phyloP scores from a whole-genome alignment of 2,888 invertebrate genomes.

The Tetheella fluctuosa region DNA sequence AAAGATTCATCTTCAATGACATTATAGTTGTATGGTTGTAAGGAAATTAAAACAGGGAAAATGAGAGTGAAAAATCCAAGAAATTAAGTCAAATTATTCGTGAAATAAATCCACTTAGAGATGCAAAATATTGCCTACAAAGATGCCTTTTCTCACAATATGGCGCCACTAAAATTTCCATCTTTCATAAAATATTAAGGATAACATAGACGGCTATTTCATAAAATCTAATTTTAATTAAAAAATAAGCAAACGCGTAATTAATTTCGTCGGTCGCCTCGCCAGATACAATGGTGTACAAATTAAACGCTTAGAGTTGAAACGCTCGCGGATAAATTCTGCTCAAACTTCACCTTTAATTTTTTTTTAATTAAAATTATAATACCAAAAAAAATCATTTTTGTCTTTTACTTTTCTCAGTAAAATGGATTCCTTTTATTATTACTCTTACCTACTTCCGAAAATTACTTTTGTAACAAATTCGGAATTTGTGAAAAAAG shows the following conservation, averaged over 20 bases:
- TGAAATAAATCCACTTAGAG: constrained; percentile 71
- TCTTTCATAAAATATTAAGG: constrained; percentile 81
- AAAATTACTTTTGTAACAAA: constrained; percentile 40
- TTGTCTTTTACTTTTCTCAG: constrained; percentile 33
- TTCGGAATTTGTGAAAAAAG: constrained; percentile 36
- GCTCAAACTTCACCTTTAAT: constrained; percentile 48
- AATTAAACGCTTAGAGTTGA: constrained; percentile 63
- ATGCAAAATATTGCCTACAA: constrained; percentile 75
- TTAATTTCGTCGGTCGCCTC: constrained; percentile 67
- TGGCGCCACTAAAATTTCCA: constrained; percentile 81
- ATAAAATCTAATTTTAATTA: constrained; percentile 80
- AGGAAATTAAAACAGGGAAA: constrained; percentile 46
- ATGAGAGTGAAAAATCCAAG: constrained; percentile 43
- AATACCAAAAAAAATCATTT: constrained; percentile 45
- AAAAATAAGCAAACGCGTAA: constrained; percentile 77
- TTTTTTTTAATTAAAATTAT: constrained; percentile 56
- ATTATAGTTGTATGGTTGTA: constrained; percentile 41
- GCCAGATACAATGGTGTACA: constrained; percentile 68
- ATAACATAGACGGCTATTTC: constrained; percentile 71
- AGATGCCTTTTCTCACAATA: constrained; percentile 79
- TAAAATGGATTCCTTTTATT: constrained; percentile 35
- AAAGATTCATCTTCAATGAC: constrained; percentile 38
- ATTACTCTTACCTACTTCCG: constrained; percentile 32
- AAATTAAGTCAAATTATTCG: constrained; percentile 68
- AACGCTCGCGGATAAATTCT: constrained; percentile 53